These are phyloP conservation scores for Chromoteleia sp. DNA, from an alignment of 2,888 invertebrate species.

Conservation along the genomic window DNA sequence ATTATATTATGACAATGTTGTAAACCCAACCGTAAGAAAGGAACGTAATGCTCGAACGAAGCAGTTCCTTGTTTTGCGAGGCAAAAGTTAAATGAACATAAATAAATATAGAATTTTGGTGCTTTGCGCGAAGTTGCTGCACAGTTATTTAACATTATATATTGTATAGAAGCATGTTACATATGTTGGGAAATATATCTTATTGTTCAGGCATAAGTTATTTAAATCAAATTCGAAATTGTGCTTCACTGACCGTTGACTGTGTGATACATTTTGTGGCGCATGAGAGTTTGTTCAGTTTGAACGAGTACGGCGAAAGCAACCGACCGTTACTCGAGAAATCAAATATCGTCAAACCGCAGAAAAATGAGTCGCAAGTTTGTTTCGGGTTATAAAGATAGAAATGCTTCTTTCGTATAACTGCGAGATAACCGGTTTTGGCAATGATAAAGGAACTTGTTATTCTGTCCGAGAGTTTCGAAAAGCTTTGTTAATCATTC, in stretches of 20 bases:
- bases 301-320: slow-evolving; percentile 5
- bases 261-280: slow-evolving; percentile 14
- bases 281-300: slow-evolving; percentile 8
- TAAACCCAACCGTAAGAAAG: not conserved
- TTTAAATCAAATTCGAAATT: not conserved
- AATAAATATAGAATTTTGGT: too few species aligned
- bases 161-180: too few species aligned
- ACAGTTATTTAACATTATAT: too few species aligned
- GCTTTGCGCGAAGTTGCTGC: too few species aligned
- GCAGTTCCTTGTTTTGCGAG: not conserved
- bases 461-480: not conserved
- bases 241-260: not conserved
- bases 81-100: too few species aligned
- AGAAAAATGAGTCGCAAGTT: slow-evolving; percentile 37
- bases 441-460: slow-evolving; percentile 17
- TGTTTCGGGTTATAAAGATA: slow-evolving; percentile 16
- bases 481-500: not conserved
- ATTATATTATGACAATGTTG: not conserved
- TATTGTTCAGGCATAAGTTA: too few species aligned
- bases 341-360: slow-evolving; percentile 31
- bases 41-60: not conserved
- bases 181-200: too few species aligned
- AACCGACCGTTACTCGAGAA: slow-evolving; percentile 33
- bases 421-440: slow-evolving; percentile 5
- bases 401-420: slow-evolving; percentile 11